A percentile compares a stretch with the other conserved stretches of the same genome.
phyloP scores from a whole-genome alignment of 2,113 vertebrate species.

The Ciconia stormi region DNA sequence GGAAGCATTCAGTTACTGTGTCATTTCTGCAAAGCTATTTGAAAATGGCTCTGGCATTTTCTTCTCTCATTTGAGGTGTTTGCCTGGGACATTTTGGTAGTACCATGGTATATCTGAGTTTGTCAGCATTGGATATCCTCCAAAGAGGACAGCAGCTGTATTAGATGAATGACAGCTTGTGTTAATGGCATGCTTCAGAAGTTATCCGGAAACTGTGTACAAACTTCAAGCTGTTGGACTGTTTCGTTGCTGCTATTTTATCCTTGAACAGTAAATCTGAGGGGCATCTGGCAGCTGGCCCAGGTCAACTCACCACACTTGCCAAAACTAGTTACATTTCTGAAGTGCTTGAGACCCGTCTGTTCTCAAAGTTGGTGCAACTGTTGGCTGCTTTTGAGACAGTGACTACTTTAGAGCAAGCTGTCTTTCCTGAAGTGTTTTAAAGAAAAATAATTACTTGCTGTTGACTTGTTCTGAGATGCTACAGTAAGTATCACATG shows the following conservation, averaged over 20 bases:
- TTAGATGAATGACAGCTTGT: neutral
- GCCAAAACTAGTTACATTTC: neutral
- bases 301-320: neutral
- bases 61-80: neutral
- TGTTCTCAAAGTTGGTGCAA: neutral
- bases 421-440: neutral
- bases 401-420: neutral
- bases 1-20: neutral
- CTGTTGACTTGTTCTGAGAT: neutral
- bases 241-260: neutral
- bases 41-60: neutral
- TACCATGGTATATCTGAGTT: neutral
- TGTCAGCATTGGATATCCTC: neutral
- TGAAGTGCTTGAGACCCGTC: neutral
- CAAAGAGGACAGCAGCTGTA: neutral
- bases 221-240: neutral
- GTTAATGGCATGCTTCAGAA: neutral
- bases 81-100: neutral
- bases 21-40: neutral
- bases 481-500: neutral
- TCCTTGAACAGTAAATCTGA: neutral
- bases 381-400: neutral
- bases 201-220: neutral
- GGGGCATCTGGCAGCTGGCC: neutral
- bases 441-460: neutral